Percentiles rank a stretch among this genome's conserved stretches.
Evolutionary conservation across 2,888 invertebrate genomes (phyloP).

Genomic region (Spilosoma lubricipeda): DNA sequence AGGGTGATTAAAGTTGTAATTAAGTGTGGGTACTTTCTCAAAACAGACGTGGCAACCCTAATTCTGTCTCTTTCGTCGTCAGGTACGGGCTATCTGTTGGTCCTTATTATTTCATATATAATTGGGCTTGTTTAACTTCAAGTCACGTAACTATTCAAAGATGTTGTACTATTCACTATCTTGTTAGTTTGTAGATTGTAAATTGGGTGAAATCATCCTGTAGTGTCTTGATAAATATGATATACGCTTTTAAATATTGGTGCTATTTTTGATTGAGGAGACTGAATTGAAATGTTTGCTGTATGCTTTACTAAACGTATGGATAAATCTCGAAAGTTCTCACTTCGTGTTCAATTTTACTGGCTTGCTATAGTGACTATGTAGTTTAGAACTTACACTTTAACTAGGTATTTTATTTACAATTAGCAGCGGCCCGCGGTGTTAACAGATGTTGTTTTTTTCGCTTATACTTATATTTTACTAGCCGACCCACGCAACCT

Average conservation of each 20-base stretch:
- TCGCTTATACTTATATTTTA: no score
- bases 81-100: not conserved
- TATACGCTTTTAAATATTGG: not conserved
- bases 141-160: conserved; percentile 43
- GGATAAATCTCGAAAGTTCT: not conserved
- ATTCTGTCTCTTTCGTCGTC: not conserved
- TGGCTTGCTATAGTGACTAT: no score
- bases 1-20: not conserved
- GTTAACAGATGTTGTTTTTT: no score
- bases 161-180: conserved; percentile 19
- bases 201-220: conserved; percentile 15
- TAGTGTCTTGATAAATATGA: not conserved
- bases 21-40: not conserved
- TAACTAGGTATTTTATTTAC: no score
- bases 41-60: not conserved
- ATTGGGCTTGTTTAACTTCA: conserved; percentile 39
- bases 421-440: no score
- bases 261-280: not conserved
- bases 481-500: no score
- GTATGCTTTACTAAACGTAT: not conserved
- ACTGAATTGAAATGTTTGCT: not conserved
- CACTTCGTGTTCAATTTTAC: not conserved
- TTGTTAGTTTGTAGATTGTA: conserved; percentile 35
- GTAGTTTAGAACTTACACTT: no score
- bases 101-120: conserved; percentile 17